Conservation (phyloP, 2,797 vertebrate genomes). For the Cyclura pinguis region DNA sequence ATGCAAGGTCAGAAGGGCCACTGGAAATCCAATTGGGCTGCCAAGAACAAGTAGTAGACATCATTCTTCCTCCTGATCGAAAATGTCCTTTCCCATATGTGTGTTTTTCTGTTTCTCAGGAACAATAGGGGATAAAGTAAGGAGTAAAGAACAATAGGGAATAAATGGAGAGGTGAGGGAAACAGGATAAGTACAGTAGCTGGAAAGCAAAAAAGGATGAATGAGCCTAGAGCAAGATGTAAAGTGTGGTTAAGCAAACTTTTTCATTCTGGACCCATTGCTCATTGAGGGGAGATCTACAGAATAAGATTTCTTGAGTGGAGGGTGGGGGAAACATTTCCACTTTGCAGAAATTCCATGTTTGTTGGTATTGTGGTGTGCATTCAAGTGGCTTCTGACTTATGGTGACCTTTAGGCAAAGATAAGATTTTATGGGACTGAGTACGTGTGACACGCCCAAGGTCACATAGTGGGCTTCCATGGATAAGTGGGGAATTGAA, state of each 20-base stretch:
- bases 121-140: background rate
- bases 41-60: background rate
- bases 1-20: background rate
- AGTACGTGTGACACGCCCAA: too few relatives aligned
- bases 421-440: too few relatives aligned
- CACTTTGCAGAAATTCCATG: background rate
- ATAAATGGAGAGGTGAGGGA: background rate
- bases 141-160: too few relatives aligned
- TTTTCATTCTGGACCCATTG: background rate
- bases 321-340: background rate
- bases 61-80: background rate
- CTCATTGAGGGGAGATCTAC: background rate
- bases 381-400: too few relatives aligned
- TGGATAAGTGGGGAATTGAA: too few relatives aligned
- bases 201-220: background rate
- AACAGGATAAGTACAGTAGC: background rate
- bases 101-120: background rate
- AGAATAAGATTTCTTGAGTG: background rate
- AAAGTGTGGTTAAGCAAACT: background rate
- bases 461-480: too few relatives aligned
- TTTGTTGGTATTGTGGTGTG: background rate
- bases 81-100: background rate
- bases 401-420: too few relatives aligned
- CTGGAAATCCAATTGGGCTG: background rate
- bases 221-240: background rate